Evolutionary conservation across 2,888 invertebrate genomes (phyloP).

Genomic region (Sinelater perroti): DNA sequence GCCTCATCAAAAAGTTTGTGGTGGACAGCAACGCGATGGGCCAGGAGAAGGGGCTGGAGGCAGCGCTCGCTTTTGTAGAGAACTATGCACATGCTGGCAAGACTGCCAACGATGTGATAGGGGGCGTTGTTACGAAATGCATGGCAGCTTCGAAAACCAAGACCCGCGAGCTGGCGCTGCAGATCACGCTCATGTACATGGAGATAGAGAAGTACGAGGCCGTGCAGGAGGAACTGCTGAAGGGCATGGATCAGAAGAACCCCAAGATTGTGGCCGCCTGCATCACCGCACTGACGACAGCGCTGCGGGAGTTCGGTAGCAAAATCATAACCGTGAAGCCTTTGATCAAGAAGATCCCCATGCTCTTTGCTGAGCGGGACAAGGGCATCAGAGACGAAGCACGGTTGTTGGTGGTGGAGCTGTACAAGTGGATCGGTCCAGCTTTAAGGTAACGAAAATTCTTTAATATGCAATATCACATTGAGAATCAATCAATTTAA

Average conservation of each 20-base stretch:
- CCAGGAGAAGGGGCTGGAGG: constrained; percentile 95
- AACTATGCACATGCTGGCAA: constrained; percentile 89
- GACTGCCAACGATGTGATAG: constrained; percentile 83
- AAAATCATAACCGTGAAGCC: constrained; percentile 91
- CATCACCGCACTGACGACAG: constrained; percentile 76
- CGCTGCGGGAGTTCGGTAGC: constrained; percentile 88
- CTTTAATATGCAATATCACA: background rate
- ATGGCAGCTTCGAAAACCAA: constrained; percentile 90
- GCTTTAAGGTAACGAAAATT: constrained; percentile 50
- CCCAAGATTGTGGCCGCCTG: constrained; percentile 94
- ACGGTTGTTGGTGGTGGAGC: constrained; percentile 89
- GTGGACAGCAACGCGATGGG: constrained; percentile 93
- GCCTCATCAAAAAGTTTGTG: constrained; percentile 93
- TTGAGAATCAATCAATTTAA: background rate
- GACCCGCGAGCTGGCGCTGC: constrained; percentile 90
- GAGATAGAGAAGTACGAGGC: constrained; percentile 95
- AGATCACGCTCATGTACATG: constrained; percentile 90
- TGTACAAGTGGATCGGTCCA: constrained; percentile 76
- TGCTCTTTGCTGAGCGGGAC: constrained; percentile 89
- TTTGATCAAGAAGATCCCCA: constrained; percentile 85
- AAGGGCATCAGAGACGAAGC: constrained; percentile 92
- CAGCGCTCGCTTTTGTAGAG: constrained; percentile 88
- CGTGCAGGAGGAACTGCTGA: constrained; percentile 89
- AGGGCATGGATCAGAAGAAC: constrained; percentile 95
- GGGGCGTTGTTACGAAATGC: constrained; percentile 87